Evolutionary conservation across 2,888 invertebrate genomes (phyloP).

Genomic region (Cremastinae sp.): DNA sequence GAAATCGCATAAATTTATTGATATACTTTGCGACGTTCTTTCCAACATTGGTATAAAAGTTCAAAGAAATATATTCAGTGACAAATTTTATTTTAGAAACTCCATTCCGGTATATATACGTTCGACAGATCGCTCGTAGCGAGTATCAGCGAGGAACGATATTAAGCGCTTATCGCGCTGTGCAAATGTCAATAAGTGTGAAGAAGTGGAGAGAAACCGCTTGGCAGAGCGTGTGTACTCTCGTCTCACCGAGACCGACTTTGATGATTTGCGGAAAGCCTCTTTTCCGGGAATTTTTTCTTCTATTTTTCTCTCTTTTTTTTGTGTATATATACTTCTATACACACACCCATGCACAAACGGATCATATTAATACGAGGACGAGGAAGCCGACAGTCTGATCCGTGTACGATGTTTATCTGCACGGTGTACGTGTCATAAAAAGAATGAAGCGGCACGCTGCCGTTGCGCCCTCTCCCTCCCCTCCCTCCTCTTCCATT

Average conservation of each 20-base stretch:
- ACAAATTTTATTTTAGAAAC: slow-evolving; percentile 43
- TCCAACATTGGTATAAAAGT: too few relatives aligned
- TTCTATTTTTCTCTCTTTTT: background rate
- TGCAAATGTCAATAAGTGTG: slow-evolving; percentile 48
- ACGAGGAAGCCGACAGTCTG: slow-evolving; percentile 38
- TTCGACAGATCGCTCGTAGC: slow-evolving; percentile 36
- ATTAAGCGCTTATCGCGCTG: slow-evolving; percentile 53
- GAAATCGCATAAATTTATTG: too few relatives aligned
- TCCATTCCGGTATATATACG: slow-evolving; percentile 38
- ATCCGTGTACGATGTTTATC: slow-evolving; percentile 51
- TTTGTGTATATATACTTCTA: slow-evolving; percentile 29
- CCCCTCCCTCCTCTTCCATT: slow-evolving; percentile 2
- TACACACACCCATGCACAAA: background rate
- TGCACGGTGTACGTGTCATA: slow-evolving; percentile 55
- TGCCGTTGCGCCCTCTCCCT: slow-evolving; percentile 31
- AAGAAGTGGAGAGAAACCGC: slow-evolving; percentile 26
- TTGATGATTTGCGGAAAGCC: slow-evolving; percentile 66
- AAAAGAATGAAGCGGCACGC: slow-evolving; percentile 51
- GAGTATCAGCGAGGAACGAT: slow-evolving; percentile 39
- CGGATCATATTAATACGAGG: slow-evolving; percentile 13
- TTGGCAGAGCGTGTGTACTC: background rate
- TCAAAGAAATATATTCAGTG: slow-evolving; percentile 3
- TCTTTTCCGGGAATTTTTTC: slow-evolving; percentile 59
- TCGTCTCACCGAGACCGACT: slow-evolving; percentile 54
- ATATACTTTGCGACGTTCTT: too few relatives aligned